Evolutionary conservation across 2,113 vertebrate genomes (phyloP).

Genomic region (Lamprologus sp.): DNA sequence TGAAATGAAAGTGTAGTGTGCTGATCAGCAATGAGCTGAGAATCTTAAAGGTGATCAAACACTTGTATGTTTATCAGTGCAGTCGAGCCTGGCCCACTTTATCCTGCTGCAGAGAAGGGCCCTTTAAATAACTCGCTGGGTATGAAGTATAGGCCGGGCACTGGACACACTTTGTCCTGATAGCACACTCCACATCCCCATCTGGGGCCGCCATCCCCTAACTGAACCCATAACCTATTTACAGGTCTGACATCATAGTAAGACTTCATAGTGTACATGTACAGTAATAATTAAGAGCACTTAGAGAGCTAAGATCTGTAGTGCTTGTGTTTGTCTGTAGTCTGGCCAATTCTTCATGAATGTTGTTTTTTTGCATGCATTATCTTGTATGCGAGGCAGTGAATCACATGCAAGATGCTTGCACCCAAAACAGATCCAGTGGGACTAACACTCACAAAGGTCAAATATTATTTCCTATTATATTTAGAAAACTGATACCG

Average conservation of each 20-base stretch:
- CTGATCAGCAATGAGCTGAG: background rate
- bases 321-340: background rate
- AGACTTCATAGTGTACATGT: background rate
- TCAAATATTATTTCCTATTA: background rate
- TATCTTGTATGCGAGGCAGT: background rate
- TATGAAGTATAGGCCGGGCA: background rate
- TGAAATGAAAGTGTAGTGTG: background rate
- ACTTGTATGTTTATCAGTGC: background rate
- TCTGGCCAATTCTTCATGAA: background rate
- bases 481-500: constrained; percentile 3
- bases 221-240: constrained; percentile 45
- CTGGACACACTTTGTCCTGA: background rate
- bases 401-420: background rate
- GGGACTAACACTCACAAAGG: background rate
- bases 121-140: constrained; percentile 57
- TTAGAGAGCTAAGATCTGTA: background rate
- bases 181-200: constrained; percentile 30
- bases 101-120: constrained; percentile 22
- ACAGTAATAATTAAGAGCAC: background rate
- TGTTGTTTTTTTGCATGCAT: background rate
- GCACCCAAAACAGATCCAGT: background rate
- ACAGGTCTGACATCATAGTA: constrained; percentile 2
- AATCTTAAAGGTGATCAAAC: constrained; percentile 8
- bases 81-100: constrained; percentile 42
- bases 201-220: constrained; percentile 12